Percentiles rank a stretch among this genome's conserved stretches.
Conservation (phyloP, 2,797 vertebrate species). For the Microctenopoma stevenorrisi region DNA sequence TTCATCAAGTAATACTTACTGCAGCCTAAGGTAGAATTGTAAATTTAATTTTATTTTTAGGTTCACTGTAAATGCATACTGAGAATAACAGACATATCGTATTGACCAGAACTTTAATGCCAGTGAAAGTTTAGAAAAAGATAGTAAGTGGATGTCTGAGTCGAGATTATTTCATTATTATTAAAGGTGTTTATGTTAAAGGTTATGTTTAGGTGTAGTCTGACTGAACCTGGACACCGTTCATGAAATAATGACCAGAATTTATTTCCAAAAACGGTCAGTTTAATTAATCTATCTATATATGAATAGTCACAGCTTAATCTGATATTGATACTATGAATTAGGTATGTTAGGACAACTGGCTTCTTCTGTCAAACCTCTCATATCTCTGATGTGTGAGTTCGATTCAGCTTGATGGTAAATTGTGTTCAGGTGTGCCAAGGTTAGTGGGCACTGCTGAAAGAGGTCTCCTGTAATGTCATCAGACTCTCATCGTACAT, state of each 20-base stretch:
- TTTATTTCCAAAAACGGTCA: background rate
- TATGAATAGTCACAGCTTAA: background rate
- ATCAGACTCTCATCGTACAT: constrained; percentile 59
- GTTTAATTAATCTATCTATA: background rate
- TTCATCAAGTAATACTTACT: too few species aligned
- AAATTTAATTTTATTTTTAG: too few species aligned
- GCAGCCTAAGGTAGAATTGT: background rate
- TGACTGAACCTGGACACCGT: background rate
- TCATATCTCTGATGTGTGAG: constrained; percentile 34
- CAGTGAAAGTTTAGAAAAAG: background rate
- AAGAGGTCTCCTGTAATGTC: constrained; percentile 60
- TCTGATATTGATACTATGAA: background rate
- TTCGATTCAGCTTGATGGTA: constrained; percentile 13
- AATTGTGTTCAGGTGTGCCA: constrained; percentile 66
- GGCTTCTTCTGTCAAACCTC: constrained; percentile 4
- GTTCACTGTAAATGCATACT: background rate
- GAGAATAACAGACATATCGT: background rate
- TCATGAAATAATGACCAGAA: background rate
- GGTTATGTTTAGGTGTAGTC: too few species aligned
- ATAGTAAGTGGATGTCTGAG: background rate
- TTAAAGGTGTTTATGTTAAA: too few species aligned
- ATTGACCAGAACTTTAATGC: background rate
- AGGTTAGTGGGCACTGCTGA: constrained; percentile 57
- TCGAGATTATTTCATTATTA: background rate
- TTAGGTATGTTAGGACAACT: background rate